phyloP scores from a whole-genome alignment of 2,113 vertebrate genomes.

The Piaya cayana region DNA sequence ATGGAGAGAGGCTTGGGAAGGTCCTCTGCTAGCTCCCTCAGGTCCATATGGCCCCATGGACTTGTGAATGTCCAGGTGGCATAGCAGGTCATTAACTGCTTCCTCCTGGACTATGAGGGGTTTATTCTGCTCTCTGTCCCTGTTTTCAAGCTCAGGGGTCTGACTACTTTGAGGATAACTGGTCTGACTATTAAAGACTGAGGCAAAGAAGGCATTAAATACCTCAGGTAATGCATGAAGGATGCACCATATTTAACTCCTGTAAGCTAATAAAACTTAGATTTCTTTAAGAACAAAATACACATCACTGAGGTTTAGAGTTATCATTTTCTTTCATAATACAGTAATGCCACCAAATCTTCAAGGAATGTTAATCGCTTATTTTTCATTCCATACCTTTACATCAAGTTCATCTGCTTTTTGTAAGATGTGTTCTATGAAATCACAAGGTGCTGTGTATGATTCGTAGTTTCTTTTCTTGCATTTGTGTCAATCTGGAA shows the following conservation, averaged over 20 bases:
- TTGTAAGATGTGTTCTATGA: neutral
- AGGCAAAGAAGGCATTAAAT: no score
- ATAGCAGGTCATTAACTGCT: no score
- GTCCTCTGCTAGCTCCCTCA: no score
- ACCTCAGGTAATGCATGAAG: neutral
- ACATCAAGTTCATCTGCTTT: neutral
- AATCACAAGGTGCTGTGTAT: neutral
- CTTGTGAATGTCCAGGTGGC: no score
- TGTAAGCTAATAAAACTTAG: neutral
- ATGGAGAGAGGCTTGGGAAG: no score
- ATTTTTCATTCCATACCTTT: neutral
- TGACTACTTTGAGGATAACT: no score
- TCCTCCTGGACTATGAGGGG: no score
- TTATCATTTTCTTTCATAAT: neutral
- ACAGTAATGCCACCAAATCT: neutral
- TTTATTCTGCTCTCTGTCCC: no score
- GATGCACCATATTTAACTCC: neutral
- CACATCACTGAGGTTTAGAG: neutral
- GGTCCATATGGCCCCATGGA: no score
- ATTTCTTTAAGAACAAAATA: neutral
- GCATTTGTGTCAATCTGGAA: neutral
- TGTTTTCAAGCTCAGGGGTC: no score
- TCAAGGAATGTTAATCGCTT: neutral
- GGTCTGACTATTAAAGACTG: no score
- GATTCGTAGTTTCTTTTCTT: neutral